phyloP scores from a whole-genome alignment of 2,797 vertebrate species.

The Cyprinella venusta region DNA sequence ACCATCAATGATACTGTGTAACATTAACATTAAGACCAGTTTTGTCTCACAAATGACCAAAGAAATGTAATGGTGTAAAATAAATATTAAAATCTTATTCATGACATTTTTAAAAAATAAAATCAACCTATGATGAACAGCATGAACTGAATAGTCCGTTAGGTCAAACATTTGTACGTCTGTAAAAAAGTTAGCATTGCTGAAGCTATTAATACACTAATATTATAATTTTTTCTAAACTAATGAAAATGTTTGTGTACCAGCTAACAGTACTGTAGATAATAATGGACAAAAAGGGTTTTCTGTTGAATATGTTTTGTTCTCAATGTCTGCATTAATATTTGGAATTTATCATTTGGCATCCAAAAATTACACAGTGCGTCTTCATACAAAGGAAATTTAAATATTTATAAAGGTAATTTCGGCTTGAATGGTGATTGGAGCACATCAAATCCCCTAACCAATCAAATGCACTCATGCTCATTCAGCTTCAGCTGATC shows the following conservation, averaged over 20 bases:
- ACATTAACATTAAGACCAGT: background rate
- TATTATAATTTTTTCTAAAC: background rate
- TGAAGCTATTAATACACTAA: background rate
- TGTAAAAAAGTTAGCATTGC: background rate
- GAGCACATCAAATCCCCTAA: constrained; percentile 34
- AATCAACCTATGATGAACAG: background rate
- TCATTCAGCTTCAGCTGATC: constrained; percentile 17
- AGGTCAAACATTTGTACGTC: background rate
- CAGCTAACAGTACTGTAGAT: background rate
- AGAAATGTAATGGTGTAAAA: background rate
- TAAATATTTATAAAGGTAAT: constrained; percentile 43
- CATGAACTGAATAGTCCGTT: background rate
- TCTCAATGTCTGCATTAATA: background rate
- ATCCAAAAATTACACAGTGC: constrained; percentile 70
- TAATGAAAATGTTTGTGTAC: background rate
- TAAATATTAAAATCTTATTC: background rate
- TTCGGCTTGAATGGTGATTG: constrained; percentile 37
- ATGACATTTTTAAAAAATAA: background rate
- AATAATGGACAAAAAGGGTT: background rate
- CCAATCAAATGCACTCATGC: constrained; percentile 46
- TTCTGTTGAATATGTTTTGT: background rate
- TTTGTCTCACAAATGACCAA: background rate
- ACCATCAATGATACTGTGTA: background rate
- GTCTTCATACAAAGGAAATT: constrained; percentile 22
- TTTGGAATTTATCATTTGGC: background rate